Evolutionary conservation across 1,140 invertebrate species (phyloP), one percentile per base, ranked within the genome.

Genomic region (Drosophila nasuta): DNA sequence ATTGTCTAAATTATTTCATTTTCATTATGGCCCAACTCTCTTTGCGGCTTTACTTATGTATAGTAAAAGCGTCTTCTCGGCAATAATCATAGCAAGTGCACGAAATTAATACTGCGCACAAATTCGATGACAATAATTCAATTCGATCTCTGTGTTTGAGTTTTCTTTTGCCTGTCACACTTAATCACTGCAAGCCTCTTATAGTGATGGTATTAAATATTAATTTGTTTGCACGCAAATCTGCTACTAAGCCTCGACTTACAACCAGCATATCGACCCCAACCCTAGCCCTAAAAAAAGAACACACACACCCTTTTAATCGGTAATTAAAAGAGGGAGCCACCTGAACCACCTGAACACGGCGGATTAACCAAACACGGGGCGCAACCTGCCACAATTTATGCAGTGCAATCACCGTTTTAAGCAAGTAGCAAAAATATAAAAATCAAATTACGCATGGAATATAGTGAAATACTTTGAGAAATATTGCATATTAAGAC

Each of bases 141-240:
- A 10, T 68, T 54, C 33, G 33, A 72, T 57, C 10, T 63, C 33
- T 28, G 15, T 2, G 20, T 49, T 41, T 59, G 8, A 3, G 11
- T 48, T 46, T 20, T 20, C 13, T 6, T 45, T 13, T n/a, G 6
- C 7, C 15, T n/a, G 2, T 33, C 28, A 1, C 28, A 10, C n/a
- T 54, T 33, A 56, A 41, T 63, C 46, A 7, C 45, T 35, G 25
- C 48, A 35, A 64, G 43, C 30, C 10, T 13, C 35, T 49, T 49
- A 43, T 54, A 25, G 70, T 35, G 35, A 33, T 68, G 46, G 33
- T 35, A 73, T 73, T 73, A 73, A 73, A 73, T 73, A 73, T 73
- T 68, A 51, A 68, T 68, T 73, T 68, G 56, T 45, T 59, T 20
- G 46, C 48, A 45, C 28, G 8, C 20, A 73, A 73, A 73, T 73